Percentiles rank a stretch among this genome's conserved stretches.
These are phyloP conservation scores for Meriones unguiculatus DNA, from an alignment of 2,113 vertebrate species.

Conservation along the genomic window DNA sequence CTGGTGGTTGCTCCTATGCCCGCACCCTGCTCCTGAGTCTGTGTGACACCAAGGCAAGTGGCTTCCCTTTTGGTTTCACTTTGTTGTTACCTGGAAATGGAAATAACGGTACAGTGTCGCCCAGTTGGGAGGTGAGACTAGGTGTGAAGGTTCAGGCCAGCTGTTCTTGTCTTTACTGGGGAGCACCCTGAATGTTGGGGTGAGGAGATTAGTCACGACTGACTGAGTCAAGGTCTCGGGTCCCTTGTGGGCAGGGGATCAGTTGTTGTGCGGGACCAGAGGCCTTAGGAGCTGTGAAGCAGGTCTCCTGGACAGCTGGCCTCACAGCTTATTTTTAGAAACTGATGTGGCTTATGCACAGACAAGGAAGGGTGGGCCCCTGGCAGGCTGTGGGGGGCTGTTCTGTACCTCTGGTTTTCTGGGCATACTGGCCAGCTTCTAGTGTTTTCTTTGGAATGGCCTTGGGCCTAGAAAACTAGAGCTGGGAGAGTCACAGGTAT, in stretches of 20 bases:
- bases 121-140: background rate
- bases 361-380: conserved; percentile 18
- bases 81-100: background rate
- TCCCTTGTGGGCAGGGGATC: background rate
- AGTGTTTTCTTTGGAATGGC: background rate
- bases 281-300: conserved; percentile 4
- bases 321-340: conserved; percentile 70
- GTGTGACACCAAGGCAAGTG: background rate
- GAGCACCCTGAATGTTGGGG: background rate
- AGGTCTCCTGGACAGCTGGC: conserved; percentile 19
- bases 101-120: background rate
- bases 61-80: background rate
- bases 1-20: background rate
- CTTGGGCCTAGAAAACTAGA: background rate
- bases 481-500: background rate
- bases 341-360: conserved; percentile 50
- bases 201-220: background rate
- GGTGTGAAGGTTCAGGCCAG: background rate
- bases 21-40: background rate
- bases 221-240: background rate
- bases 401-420: background rate
- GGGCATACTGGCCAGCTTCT: background rate
- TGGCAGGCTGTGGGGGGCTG: background rate
- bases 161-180: background rate
- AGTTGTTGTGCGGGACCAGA: background rate